Evolutionary conservation across 2,888 invertebrate species (phyloP), one percentile per base, ranked within the genome.

Genomic region (Drepana falcataria): DNA sequence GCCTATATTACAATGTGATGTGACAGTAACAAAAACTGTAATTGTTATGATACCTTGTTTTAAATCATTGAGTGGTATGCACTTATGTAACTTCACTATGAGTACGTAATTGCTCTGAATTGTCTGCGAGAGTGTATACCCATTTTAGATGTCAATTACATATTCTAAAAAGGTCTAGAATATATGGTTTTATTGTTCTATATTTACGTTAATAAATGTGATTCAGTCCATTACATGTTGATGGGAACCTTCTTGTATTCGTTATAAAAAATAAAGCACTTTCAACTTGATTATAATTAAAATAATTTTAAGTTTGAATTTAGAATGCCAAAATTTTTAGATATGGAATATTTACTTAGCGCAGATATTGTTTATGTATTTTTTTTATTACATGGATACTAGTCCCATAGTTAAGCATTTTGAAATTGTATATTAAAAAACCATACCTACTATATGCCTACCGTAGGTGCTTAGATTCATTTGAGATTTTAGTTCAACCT

Each of bases 1-100:
- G 65, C 51, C 63, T 55, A 61, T 55, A 53, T 52, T 58, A 33
- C n/a, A n/a, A 48, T 4, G 2, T 7, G 9, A 44, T 7, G 1
- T 33, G 44, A 9, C 4, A 5, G 2, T n/a, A 35, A 48, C 53
- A 58, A 63, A 65, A 69, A 61, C 55, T 57, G 55, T 56, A 51
- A 59, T 57, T 65, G 65, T 65, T 66, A 62, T 64, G 64, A 69
- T 61, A 60, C 56, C 60, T 63, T 66, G 67, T 67, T 70, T 68
- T 64, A 66, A 71, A 72, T 71, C 71, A 71, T 71, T 68, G 63
- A 63, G 62, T 70, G 62, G 59, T 65, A 56, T 64, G 62, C 49
- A 49, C 60, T 66, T 73, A 67, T 59, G 60, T 55, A 68, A 66
- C 65, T 66, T 57, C 55, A 61, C 60, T 21, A 58, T 58, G 60